A percentile compares a stretch with the other conserved stretches of the same genome.
Conservation (phyloP, 2,888 invertebrate species). For the Limnephilus rhombicus region DNA sequence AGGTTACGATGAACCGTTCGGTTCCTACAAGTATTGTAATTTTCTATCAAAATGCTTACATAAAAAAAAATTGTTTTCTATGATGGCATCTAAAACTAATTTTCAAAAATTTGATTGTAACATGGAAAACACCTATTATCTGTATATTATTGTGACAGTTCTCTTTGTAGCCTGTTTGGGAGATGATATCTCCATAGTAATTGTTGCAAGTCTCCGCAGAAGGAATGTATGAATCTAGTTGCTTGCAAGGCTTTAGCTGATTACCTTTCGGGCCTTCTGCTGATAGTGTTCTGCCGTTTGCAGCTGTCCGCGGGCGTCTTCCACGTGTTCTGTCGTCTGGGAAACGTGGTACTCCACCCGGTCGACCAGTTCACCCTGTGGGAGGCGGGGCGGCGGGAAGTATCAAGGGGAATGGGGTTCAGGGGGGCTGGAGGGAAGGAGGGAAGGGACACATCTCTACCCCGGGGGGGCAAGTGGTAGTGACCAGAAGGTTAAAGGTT, state of each 20-base stretch:
- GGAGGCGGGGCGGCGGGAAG: constrained; percentile 60
- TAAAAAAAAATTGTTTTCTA: not conserved
- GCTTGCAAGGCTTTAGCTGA: constrained; percentile 68
- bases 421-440: not conserved
- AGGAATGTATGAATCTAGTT: constrained; percentile 5
- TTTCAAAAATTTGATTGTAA: not conserved
- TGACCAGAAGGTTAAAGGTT: not conserved
- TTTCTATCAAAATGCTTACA: not conserved
- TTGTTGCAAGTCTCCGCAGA: constrained; percentile 51
- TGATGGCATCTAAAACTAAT: not conserved
- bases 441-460: constrained; percentile 33
- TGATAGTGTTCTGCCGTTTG: constrained; percentile 89
- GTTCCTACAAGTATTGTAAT: not conserved
- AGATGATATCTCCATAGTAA: constrained; percentile 14
- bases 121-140: not conserved
- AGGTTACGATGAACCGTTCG: not conserved
- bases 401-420: not conserved
- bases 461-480: constrained; percentile 10
- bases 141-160: not conserved
- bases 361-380: constrained; percentile 95
- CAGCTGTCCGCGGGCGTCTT: constrained; percentile 87
- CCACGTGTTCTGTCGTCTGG: constrained; percentile 90
- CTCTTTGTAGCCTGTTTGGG: constrained; percentile 37
- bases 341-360: constrained; percentile 96
- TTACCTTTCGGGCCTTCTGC: constrained; percentile 94